A percentile compares a stretch with the other conserved stretches of the same genome.
These are phyloP conservation scores for Forficula auricularia DNA, from an alignment of 1,140 invertebrate species.

Conservation along the genomic window DNA sequence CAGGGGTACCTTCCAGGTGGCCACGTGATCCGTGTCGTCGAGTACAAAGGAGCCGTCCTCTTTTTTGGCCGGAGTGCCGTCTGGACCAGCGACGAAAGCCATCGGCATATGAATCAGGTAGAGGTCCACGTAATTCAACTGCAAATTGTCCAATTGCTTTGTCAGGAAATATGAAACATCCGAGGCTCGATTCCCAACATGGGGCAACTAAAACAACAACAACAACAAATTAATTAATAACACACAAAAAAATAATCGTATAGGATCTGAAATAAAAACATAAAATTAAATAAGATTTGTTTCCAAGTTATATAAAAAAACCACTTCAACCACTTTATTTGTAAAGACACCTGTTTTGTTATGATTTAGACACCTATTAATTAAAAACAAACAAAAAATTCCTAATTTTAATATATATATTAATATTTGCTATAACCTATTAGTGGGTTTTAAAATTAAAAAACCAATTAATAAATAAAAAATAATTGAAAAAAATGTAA, in stretches of 20 bases:
- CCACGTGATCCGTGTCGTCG: slow-evolving; percentile 25
- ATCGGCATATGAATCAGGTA: slow-evolving; percentile 53
- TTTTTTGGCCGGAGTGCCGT: slow-evolving; percentile 22
- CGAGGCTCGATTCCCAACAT: slow-evolving; percentile 10
- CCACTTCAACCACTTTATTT: too few relatives aligned
- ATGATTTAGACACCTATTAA: too few relatives aligned
- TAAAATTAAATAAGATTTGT: neutral
- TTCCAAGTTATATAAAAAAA: too few relatives aligned
- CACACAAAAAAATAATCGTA: neutral
- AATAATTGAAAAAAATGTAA: too few relatives aligned
- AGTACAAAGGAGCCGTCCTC: slow-evolving; percentile 23
- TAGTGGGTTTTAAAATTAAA: too few relatives aligned
- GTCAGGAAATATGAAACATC: slow-evolving; percentile 8
- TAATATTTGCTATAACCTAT: too few relatives aligned
- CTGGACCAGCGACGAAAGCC: slow-evolving; percentile 27
- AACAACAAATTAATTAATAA: too few relatives aligned
- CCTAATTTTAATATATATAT: too few relatives aligned
- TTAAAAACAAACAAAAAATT: too few relatives aligned
- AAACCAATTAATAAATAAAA: too few relatives aligned
- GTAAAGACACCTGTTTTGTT: too few relatives aligned
- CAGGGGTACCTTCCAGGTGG: slow-evolving; percentile 33
- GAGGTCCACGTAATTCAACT: slow-evolving; percentile 47
- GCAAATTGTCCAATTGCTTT: slow-evolving; percentile 33
- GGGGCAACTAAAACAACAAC: slow-evolving; percentile 13
- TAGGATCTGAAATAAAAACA: neutral